phyloP scores from a whole-genome alignment of 2,113 vertebrate species.

The Solea solea region DNA sequence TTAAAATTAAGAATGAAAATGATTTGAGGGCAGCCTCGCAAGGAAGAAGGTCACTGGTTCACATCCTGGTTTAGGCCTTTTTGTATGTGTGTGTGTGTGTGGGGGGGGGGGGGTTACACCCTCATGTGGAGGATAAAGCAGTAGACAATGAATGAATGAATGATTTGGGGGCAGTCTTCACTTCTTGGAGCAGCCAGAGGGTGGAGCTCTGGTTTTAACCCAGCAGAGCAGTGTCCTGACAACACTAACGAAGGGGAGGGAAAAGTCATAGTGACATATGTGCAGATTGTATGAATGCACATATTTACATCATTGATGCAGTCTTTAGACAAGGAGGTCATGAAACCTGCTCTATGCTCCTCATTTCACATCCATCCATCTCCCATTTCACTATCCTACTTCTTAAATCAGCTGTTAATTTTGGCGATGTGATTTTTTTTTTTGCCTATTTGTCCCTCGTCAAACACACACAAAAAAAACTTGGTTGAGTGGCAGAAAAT shows the following conservation, averaged over 20 bases:
- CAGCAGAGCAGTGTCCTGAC: slow-evolving; percentile 1
- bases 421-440: neutral
- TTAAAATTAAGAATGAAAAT: too few species aligned
- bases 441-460: neutral
- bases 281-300: slow-evolving; percentile 32
- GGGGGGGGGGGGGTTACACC: too few species aligned
- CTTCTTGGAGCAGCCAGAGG: slow-evolving; percentile 37
- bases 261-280: slow-evolving; percentile 39
- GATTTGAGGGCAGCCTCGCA: too few species aligned
- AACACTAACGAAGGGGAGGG: slow-evolving; percentile 17
- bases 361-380: slow-evolving; percentile 21
- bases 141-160: neutral
- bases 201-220: slow-evolving; percentile 58
- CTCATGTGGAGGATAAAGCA: too few species aligned
- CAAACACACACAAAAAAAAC: neutral
- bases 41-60: too few species aligned
- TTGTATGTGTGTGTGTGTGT: too few species aligned
- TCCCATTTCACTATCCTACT: neutral
- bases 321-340: slow-evolving; percentile 35
- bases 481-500: neutral
- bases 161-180: neutral
- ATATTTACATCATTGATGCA: slow-evolving; percentile 51
- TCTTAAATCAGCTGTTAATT: neutral
- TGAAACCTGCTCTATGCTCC: slow-evolving; percentile 20
- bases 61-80: too few species aligned